These are phyloP conservation scores for Nemotelus nigrinus DNA, from an alignment of 2,888 invertebrate genomes.

Conservation along the genomic window DNA sequence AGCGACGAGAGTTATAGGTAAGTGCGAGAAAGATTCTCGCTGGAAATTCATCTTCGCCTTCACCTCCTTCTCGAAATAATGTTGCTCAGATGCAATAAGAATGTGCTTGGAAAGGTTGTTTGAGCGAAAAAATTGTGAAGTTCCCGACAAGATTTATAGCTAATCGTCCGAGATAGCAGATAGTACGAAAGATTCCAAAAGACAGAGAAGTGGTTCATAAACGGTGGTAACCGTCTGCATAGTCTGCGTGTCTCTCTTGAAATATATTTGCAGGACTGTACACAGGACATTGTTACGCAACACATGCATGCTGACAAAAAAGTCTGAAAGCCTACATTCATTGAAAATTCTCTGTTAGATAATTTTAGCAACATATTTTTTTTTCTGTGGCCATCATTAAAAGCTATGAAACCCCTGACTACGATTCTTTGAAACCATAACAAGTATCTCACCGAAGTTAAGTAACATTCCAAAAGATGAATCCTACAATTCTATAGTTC, in stretches of 20 bases:
- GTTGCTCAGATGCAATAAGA: conserved; percentile 20
- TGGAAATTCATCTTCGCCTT: conserved; percentile 18
- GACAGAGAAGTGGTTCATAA: conserved; percentile 4
- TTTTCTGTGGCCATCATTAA: background rate
- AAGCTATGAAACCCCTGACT: conserved; percentile 15
- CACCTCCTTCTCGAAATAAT: conserved; percentile 33
- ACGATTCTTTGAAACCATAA: background rate
- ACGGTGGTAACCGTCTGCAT: background rate
- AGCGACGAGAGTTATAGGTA: background rate
- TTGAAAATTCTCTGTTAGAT: too few relatives aligned
- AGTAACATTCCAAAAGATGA: conserved; percentile 24
- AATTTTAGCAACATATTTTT: background rate
- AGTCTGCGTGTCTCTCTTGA: too few relatives aligned
- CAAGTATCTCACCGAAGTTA: background rate
- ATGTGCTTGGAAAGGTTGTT: conserved; percentile 18
- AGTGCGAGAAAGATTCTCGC: conserved; percentile 21
- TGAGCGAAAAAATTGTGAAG: conserved; percentile 11
- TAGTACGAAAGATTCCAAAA: background rate
- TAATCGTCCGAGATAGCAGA: conserved; percentile 38
- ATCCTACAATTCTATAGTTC: conserved; percentile 21
- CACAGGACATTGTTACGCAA: too few relatives aligned
- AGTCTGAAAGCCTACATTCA: too few relatives aligned
- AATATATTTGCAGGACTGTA: too few relatives aligned
- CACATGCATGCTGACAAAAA: too few relatives aligned
- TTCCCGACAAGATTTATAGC: conserved; percentile 39